phyloP scores from a whole-genome alignment of 2,113 vertebrate genomes.

The Monarcha castaneiventris region DNA sequence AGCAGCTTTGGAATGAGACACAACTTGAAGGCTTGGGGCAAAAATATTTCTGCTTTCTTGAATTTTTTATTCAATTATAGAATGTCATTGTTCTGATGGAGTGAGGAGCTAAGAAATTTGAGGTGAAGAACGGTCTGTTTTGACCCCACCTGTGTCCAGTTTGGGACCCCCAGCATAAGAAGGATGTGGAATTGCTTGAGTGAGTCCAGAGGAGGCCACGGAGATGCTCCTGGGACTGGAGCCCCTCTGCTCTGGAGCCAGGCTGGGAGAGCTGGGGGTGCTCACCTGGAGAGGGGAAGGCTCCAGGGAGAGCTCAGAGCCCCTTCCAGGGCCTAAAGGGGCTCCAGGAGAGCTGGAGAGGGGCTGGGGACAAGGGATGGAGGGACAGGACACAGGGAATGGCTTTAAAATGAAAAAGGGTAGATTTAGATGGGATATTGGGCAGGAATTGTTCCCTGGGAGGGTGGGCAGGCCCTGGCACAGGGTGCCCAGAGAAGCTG shows the following conservation, averaged over 20 bases:
- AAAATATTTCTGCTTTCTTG: not conserved
- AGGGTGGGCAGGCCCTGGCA: not conserved
- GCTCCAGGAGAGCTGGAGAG: not conserved
- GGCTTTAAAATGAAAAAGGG: not conserved
- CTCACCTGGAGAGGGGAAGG: rapidly evolving
- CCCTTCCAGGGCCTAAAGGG: rapidly evolving
- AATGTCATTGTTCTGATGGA: not conserved
- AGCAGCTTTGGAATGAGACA: not conserved
- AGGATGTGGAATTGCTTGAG: not conserved
- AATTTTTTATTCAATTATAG: not conserved
- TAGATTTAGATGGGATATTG: rapidly evolving
- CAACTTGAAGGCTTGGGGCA: not conserved
- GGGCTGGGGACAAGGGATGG: not conserved
- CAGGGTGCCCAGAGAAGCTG: not conserved
- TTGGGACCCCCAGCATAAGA: not conserved
- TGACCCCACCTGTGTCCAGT: not conserved
- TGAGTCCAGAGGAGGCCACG: not conserved
- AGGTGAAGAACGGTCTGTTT: not conserved
- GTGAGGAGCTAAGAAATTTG: not conserved
- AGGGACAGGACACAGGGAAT: not conserved
- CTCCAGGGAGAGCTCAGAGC: not conserved
- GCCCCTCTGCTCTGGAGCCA: not conserved
- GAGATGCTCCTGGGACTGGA: not conserved
- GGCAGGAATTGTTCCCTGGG: rapidly evolving
- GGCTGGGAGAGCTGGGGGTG: not conserved